A percentile compares a stretch with the other conserved stretches of the same genome.
phyloP scores from a whole-genome alignment of 1,140 invertebrate species.

The Pseudachorutes palmiensis region DNA sequence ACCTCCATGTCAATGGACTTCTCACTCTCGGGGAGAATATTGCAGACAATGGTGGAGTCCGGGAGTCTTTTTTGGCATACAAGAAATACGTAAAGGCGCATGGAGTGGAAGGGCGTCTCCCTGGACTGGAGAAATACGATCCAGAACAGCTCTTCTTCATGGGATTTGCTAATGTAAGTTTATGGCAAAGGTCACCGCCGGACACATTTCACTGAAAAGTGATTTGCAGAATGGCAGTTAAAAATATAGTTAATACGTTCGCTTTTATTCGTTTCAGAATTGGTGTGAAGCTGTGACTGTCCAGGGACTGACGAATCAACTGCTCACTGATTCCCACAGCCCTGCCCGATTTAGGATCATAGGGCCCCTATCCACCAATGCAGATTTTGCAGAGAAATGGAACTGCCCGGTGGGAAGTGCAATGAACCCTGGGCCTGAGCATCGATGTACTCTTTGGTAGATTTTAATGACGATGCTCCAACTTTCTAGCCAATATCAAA shows the following conservation, averaged over 20 bases:
- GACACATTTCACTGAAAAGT: neutral
- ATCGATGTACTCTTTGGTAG: neutral
- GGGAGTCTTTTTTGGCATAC: conserved; percentile 45
- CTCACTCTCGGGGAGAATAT: conserved; percentile 49
- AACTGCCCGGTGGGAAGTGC: conserved; percentile 42
- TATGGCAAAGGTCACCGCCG: neutral
- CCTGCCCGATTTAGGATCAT: conserved; percentile 47
- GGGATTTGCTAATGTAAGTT: conserved; percentile 64
- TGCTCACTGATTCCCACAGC: conserved; percentile 38
- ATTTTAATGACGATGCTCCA: neutral
- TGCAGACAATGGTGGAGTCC: conserved; percentile 50
- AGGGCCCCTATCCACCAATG: conserved; percentile 51
- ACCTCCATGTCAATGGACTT: conserved; percentile 40
- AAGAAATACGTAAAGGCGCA: conserved; percentile 32
- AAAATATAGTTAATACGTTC: conserved; percentile 8
- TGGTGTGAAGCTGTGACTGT: conserved; percentile 40
- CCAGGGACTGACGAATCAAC: conserved; percentile 35
- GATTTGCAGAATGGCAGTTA: neutral
- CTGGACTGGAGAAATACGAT: conserved; percentile 68
- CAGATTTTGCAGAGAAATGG: conserved; percentile 49
- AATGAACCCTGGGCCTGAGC: neutral
- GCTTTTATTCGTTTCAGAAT: conserved; percentile 13
- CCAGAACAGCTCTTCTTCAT: conserved; percentile 81
- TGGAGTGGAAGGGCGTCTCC: conserved; percentile 39
- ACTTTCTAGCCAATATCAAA: neutral